Conservation (phyloP, 2,113 vertebrate species). For the Apaloderma vittatum region DNA sequence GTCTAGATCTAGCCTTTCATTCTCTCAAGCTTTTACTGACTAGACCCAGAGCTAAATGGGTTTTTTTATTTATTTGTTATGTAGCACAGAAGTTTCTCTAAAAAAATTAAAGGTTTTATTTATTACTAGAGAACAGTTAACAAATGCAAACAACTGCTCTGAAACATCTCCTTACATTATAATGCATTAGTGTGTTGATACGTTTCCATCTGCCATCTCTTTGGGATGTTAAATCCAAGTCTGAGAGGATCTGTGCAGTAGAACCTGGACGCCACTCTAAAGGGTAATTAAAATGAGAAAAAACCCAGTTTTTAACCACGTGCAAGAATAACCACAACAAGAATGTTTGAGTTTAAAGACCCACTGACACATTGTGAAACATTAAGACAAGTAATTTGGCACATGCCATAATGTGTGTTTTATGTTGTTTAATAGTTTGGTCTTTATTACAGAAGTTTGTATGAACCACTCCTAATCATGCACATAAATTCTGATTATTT, state of each 20-base stretch:
- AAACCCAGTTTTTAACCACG: neutral
- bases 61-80: neutral
- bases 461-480: neutral
- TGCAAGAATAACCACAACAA: neutral
- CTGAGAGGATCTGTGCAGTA: conserved; percentile 96
- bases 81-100: neutral
- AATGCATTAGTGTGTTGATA: conserved; percentile 96
- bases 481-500: neutral
- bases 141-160: neutral
- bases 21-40: neutral
- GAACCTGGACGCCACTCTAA: conserved; percentile 97
- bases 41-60: neutral
- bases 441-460: neutral
- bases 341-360: conserved; percentile 4
- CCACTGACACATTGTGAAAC: neutral
- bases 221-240: conserved; percentile 96
- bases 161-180: conserved; percentile 88
- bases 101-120: conserved; percentile 11
- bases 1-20: neutral
- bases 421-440: neutral
- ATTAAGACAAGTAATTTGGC: neutral
- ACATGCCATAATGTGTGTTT: neutral
- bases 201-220: conserved; percentile 95
- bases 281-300: conserved; percentile 41
- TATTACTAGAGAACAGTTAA: neutral